phyloP scores from a whole-genome alignment of 2,797 vertebrate genomes.

The Coilia nasus region DNA sequence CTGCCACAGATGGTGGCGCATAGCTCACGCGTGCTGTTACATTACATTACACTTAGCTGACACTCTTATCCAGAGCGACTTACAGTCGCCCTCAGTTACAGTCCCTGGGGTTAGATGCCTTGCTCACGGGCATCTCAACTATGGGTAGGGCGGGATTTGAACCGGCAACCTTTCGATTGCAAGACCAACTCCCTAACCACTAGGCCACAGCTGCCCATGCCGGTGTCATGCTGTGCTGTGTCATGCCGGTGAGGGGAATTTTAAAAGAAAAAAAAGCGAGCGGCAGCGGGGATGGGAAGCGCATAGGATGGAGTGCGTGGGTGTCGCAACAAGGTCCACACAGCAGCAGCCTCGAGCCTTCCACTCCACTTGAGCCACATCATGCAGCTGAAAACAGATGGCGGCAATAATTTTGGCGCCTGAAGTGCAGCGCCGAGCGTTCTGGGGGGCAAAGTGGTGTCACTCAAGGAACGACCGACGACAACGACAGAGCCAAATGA shows the following conservation, averaged over 20 bases:
- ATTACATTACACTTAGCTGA: too few species aligned
- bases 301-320: background rate
- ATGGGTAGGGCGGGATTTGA: too few species aligned
- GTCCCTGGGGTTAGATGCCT: too few species aligned
- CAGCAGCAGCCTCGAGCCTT: background rate
- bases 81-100: too few species aligned
- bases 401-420: conserved; percentile 44
- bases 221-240: too few species aligned
- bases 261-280: conserved; percentile 33
- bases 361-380: conserved; percentile 30
- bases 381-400: conserved; percentile 53
- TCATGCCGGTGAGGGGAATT: background rate
- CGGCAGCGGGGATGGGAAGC: conserved; percentile 32
- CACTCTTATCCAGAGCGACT: too few species aligned
- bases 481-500: conserved; percentile 30
- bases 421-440: conserved; percentile 36
- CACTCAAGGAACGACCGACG: conserved; percentile 25
- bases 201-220: too few species aligned
- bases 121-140: too few species aligned
- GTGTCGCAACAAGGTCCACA: background rate
- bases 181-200: too few species aligned
- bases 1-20: conserved; percentile 54
- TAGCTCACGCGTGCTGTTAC: conserved; percentile 31
- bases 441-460: conserved; percentile 44
- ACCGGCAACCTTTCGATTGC: too few species aligned